Evolutionary conservation across 2,888 invertebrate species (phyloP).

Genomic region (Muscina levida): DNA sequence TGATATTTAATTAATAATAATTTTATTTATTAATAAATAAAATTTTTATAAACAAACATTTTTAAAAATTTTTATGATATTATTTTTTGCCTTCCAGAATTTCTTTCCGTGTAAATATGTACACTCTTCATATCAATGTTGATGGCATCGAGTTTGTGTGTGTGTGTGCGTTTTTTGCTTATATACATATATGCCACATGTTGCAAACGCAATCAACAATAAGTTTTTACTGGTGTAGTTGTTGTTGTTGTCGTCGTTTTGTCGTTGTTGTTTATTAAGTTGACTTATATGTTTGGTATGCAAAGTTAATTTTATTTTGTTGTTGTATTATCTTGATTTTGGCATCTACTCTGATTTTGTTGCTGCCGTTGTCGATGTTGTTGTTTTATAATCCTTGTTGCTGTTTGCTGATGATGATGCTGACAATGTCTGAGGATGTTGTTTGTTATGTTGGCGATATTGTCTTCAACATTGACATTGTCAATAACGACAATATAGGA

Average conservation of each 20-base stretch:
- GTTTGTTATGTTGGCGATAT: slow-evolving; percentile 54
- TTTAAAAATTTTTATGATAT: too few species aligned
- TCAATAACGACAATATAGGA: slow-evolving; percentile 56
- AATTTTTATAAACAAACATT: too few species aligned
- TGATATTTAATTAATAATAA: too few species aligned
- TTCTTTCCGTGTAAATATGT: too few species aligned
- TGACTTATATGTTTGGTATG: slow-evolving; percentile 47
- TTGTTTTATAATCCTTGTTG: slow-evolving; percentile 40
- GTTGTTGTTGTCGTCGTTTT: slow-evolving; percentile 47
- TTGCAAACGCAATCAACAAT: slow-evolving; percentile 69
- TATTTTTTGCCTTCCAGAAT: neutral
- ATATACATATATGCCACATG: slow-evolving; percentile 58
- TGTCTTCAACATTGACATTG: slow-evolving; percentile 52
- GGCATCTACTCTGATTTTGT: slow-evolving; percentile 61
- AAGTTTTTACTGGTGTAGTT: slow-evolving; percentile 59
- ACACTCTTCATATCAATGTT: slow-evolving; percentile 59
- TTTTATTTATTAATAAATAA: too few species aligned
- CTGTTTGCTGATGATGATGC: slow-evolving; percentile 42
- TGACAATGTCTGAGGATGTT: slow-evolving; percentile 56
- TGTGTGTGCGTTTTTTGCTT: slow-evolving; percentile 14
- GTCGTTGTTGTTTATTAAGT: slow-evolving; percentile 18
- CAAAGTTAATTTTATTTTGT: slow-evolving; percentile 61
- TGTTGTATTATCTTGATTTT: slow-evolving; percentile 59
- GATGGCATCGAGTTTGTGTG: slow-evolving; percentile 54
- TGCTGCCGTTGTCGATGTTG: slow-evolving; percentile 5